Evolutionary conservation across 1,140 invertebrate genomes (phyloP).

Genomic region (Contarinia nasturtii): DNA sequence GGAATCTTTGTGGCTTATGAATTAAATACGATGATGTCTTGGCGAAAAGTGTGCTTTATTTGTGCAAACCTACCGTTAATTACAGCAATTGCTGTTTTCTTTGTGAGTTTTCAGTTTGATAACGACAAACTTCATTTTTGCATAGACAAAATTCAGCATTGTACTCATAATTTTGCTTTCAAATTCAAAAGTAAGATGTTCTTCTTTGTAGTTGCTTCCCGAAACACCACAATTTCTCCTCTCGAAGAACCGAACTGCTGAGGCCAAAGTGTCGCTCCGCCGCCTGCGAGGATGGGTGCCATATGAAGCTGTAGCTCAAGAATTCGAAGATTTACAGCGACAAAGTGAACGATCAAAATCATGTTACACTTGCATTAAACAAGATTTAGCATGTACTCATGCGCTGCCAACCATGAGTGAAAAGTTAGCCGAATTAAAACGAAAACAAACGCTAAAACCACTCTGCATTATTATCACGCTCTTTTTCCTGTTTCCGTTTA

Average conservation of each 20-base stretch:
- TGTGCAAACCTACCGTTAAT: conserved; percentile 35
- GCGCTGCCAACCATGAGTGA: conserved; percentile 4
- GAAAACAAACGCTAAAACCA: conserved; percentile 29
- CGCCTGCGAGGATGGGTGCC: conserved; percentile 30
- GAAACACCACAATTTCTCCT: no score
- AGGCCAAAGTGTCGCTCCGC: conserved; percentile 27
- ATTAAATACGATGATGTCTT: conserved; percentile 36
- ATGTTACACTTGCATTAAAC: background rate
- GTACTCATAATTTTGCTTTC: no score
- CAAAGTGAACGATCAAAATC: conserved; percentile 9
- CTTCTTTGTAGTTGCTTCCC: no score
- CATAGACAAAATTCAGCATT: no score
- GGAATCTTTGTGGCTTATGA: conserved; percentile 42
- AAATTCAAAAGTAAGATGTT: no score
- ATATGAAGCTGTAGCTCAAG: conserved; percentile 24
- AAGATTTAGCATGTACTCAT: conserved; percentile 1
- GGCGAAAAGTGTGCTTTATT: conserved; percentile 39
- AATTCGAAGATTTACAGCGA: conserved; percentile 24
- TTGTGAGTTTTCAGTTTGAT: no score
- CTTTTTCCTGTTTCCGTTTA: conserved; percentile 24
- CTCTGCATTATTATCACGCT: conserved; percentile 25
- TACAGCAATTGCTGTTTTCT: conserved; percentile 33
- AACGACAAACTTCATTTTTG: no score
- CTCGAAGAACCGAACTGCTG: conserved; percentile 25
- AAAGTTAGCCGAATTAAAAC: conserved; percentile 20